These are phyloP conservation scores for Dascillus cervinus DNA, from an alignment of 2,888 invertebrate species.

Conservation along the genomic window DNA sequence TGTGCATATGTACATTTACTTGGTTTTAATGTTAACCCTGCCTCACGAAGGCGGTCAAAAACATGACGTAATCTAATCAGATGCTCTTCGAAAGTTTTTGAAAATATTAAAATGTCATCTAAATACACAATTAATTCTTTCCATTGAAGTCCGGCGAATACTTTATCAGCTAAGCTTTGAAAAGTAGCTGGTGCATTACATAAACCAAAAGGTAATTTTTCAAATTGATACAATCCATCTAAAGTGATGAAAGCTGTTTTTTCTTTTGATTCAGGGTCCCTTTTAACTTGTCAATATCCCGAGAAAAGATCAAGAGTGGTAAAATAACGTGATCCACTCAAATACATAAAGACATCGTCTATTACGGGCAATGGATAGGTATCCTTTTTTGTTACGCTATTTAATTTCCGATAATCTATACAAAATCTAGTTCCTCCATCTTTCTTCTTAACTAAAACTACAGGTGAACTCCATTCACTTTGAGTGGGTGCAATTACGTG, in stretches of 20 bases:
- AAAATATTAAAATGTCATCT: conserved; percentile 20
- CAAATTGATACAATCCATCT: no score
- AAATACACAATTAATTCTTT: no score
- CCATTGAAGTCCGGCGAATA: conserved; percentile 19
- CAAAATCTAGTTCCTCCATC: no score
- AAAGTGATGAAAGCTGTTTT: conserved; percentile 20
- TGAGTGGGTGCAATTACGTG: no score
- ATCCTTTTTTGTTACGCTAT: conserved; percentile 14
- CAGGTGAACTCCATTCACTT: no score
- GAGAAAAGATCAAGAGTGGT: conserved; percentile 18
- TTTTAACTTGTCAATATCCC: conserved; percentile 19
- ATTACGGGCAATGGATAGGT: conserved; percentile 20
- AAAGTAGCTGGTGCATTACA: no score
- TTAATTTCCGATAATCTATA: conserved; percentile 15
- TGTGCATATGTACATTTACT: conserved; percentile 10
- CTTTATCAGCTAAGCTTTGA: conserved; percentile 15
- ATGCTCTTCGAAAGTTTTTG: conserved; percentile 15
- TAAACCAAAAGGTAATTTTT: no score
- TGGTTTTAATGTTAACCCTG: conserved; percentile 16
- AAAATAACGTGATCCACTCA: conserved; percentile 17
- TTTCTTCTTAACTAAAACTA: no score
- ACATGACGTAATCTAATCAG: conserved; percentile 13
- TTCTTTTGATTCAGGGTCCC: conserved; percentile 13
- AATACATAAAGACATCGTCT: conserved; percentile 21
- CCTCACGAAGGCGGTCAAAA: conserved; percentile 11